Evolutionary conservation across 1,140 invertebrate species (phyloP).

Genomic region (Diplogasteroides magnus): DNA sequence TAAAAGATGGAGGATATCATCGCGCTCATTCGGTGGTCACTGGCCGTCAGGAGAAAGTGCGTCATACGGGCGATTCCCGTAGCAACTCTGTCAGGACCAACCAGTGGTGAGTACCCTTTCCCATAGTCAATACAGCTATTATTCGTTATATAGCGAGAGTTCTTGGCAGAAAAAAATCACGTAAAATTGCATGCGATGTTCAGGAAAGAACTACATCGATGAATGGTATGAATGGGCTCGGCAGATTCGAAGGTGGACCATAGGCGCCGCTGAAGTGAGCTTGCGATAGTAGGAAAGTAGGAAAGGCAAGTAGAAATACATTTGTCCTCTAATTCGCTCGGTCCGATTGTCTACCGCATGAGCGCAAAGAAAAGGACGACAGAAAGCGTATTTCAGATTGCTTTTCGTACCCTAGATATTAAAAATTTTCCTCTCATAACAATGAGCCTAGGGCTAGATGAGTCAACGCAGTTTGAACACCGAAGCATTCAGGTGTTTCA

Average conservation of each 20-base stretch:
- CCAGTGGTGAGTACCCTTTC: conserved; percentile 18
- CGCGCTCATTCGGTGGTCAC: conserved; percentile 40
- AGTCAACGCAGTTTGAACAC: too few relatives aligned
- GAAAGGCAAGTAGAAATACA: too few relatives aligned
- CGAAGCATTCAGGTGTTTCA: conserved; percentile 27
- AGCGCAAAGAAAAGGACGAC: too few relatives aligned
- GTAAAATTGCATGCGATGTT: conserved; percentile 12
- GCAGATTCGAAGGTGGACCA: conserved; percentile 39
- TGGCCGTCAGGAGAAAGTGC: conserved; percentile 27
- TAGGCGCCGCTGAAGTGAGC: conserved; percentile 38
- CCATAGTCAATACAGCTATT: too few relatives aligned
- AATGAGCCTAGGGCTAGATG: too few relatives aligned
- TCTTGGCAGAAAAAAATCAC: not conserved
- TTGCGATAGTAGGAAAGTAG: too few relatives aligned
- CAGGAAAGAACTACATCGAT: conserved; percentile 23
- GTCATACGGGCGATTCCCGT: conserved; percentile 28
- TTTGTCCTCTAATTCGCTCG: too few relatives aligned
- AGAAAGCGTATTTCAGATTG: too few relatives aligned
- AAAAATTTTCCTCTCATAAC: too few relatives aligned
- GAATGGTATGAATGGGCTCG: conserved; percentile 41
- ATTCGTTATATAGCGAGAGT: not conserved
- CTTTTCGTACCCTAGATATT: too few relatives aligned
- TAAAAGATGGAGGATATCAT: conserved; percentile 41
- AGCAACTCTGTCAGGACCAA: conserved; percentile 37
- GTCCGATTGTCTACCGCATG: too few relatives aligned